These are phyloP conservation scores for Megastigmus dorsalis DNA, from an alignment of 2,888 invertebrate species.

Conservation along the genomic window DNA sequence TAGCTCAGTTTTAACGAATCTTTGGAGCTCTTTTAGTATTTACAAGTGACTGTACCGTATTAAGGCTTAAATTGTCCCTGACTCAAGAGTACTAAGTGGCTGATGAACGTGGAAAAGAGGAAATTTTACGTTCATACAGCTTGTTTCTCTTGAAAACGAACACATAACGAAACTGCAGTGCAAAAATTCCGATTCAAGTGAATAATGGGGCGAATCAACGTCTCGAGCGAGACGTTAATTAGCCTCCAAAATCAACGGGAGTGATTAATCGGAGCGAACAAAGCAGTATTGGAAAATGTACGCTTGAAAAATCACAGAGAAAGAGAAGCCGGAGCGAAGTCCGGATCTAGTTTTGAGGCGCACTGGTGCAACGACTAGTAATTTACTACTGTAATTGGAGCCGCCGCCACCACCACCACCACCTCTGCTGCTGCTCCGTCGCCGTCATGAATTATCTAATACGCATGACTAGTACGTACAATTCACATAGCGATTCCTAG, in stretches of 20 bases:
- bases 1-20: neutral
- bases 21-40: too few species aligned
- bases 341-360: too few species aligned
- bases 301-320: neutral
- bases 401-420: too few species aligned
- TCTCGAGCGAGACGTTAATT: neutral
- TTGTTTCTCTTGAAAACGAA: too few species aligned
- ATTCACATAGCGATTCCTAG: neutral
- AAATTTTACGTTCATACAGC: too few species aligned
- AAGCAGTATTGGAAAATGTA: neutral
- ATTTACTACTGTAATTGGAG: constrained; percentile 2
- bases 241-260: neutral
- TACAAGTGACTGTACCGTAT: constrained; percentile 13
- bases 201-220: too few species aligned
- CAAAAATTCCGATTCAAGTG: too few species aligned
- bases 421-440: too few species aligned
- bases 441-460: constrained; percentile 31
- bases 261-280: neutral
- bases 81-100: neutral
- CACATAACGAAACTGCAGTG: too few species aligned
- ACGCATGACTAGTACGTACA: neutral
- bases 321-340: neutral
- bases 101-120: too few species aligned
- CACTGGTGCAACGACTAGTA: too few species aligned
- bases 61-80: constrained; percentile 33